Evolutionary conservation across 2,888 invertebrate genomes (phyloP).

Genomic region (Cantharis rufa): DNA sequence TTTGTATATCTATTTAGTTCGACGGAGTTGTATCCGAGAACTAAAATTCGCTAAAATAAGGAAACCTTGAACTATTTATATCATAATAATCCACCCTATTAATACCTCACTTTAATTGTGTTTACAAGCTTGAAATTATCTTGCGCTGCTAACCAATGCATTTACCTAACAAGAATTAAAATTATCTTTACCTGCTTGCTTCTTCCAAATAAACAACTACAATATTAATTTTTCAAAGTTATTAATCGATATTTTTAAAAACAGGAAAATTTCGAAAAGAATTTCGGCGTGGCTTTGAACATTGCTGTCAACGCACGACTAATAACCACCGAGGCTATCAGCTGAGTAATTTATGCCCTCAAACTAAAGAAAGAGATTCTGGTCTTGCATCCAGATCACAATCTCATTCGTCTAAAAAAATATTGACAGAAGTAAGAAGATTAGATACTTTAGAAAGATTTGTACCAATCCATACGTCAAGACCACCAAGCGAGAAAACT

Average conservation of each 20-base stretch:
- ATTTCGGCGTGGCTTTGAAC: slow-evolving; percentile 71
- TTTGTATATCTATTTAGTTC: background rate
- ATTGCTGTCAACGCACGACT: slow-evolving; percentile 54
- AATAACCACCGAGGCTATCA: slow-evolving; percentile 49
- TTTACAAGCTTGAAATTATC: background rate
- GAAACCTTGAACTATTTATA: no score
- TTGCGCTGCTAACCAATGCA: background rate
- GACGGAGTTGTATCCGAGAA: background rate
- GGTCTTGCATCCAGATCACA: slow-evolving; percentile 23
- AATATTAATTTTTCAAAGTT: background rate
- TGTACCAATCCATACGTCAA: slow-evolving; percentile 5
- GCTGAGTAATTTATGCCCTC: slow-evolving; percentile 38
- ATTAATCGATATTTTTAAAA: slow-evolving; percentile 14
- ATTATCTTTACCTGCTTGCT: background rate
- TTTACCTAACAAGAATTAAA: background rate
- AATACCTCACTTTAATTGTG: background rate
- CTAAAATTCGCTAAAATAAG: no score
- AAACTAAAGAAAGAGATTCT: slow-evolving; percentile 34
- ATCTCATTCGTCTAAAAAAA: slow-evolving; percentile 20
- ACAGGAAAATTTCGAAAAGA: slow-evolving; percentile 75
- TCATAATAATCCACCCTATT: no score
- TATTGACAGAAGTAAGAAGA: slow-evolving; percentile 22
- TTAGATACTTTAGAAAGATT: slow-evolving; percentile 12
- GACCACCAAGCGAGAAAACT: slow-evolving; percentile 13
- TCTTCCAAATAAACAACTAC: background rate